phyloP scores from a whole-genome alignment of 2,797 vertebrate species.

The Kryptopterus vitreolus region DNA sequence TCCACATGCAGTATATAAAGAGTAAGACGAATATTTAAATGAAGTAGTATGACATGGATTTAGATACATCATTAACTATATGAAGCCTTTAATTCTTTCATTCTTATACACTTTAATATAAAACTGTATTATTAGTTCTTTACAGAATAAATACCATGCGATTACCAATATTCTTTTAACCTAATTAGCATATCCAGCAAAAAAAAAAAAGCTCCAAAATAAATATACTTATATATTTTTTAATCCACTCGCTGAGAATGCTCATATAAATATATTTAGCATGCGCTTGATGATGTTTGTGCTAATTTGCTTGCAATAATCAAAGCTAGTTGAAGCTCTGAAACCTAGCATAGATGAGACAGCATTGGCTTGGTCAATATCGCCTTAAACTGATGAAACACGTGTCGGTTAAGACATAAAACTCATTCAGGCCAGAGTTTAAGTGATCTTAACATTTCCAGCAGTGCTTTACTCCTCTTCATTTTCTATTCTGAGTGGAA shows the following conservation, averaged over 20 bases:
- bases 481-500: not conserved
- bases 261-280: not conserved
- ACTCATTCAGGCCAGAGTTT: not conserved
- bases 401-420: not conserved
- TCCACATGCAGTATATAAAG: no score
- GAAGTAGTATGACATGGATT: no score
- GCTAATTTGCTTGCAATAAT: not conserved
- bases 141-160: not conserved
- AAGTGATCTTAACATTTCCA: constrained; percentile 16
- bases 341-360: not conserved
- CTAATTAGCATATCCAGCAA: not conserved
- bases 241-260: not conserved
- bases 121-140: not conserved
- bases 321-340: constrained; percentile 9
- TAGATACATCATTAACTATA: no score
- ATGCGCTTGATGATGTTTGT: not conserved
- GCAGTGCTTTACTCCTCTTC: constrained; percentile 16
- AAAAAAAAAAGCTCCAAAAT: not conserved
- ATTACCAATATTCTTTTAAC: not conserved
- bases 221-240: not conserved
- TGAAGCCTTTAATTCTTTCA: not conserved
- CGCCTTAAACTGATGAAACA: constrained; percentile 16
- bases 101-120: not conserved
- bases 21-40: no score
- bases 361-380: not conserved